A percentile compares a stretch with the other conserved stretches of the same genome.
phyloP scores from a whole-genome alignment of 1,140 invertebrate genomes.

The Lepidurus arcticus region DNA sequence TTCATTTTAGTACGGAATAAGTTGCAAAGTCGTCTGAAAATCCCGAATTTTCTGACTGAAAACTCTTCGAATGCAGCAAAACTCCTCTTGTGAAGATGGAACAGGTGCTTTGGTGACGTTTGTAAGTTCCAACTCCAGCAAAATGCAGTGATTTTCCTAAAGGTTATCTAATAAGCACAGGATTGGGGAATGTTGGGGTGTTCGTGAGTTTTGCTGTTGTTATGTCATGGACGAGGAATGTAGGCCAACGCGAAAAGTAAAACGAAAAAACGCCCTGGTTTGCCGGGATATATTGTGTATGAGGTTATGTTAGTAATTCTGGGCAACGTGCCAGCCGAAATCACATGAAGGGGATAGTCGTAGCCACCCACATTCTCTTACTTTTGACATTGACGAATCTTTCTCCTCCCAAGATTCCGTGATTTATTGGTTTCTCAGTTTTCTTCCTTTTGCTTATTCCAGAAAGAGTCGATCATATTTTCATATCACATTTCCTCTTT shows the following conservation, averaged over 20 bases:
- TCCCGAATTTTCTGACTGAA: not conserved
- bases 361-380: no score
- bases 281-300: not conserved
- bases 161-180: not conserved
- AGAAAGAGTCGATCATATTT: not conserved
- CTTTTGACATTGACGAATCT: no score
- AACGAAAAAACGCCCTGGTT: not conserved
- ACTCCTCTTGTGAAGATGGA: no score
- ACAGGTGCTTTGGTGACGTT: no score
- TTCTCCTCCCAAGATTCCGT: no score
- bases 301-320: not conserved
- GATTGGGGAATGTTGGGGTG: not conserved
- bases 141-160: not conserved
- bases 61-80: not conserved
- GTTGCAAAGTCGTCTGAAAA: not conserved
- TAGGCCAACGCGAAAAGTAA: not conserved
- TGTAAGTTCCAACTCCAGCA: no score
- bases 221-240: not conserved
- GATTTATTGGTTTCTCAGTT: no score
- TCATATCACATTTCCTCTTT: not conserved
- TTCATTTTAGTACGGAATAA: no score
- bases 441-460: not conserved
- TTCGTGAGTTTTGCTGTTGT: not conserved
- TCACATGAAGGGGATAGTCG: no score
- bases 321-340: not conserved